Conservation (phyloP, 2,113 vertebrate species). For the Gambusia holbrooki region DNA sequence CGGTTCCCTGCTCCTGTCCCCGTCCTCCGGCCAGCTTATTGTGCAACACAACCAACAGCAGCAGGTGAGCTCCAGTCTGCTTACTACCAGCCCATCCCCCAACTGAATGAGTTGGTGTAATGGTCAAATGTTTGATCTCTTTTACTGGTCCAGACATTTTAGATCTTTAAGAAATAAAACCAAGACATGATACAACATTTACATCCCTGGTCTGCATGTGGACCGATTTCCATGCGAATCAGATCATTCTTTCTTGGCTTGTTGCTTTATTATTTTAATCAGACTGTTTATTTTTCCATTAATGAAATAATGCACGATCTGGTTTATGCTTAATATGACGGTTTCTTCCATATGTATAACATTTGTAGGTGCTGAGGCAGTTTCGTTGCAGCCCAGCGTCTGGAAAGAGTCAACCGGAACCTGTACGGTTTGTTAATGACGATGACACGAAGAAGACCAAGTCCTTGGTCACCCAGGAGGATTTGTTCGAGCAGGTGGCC, state of each 20-base stretch:
- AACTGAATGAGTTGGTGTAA: too few relatives aligned
- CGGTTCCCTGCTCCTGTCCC: constrained; percentile 5
- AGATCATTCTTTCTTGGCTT: too few relatives aligned
- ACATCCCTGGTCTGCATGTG: too few relatives aligned
- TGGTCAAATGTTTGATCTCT: too few relatives aligned
- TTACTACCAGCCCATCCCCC: too few relatives aligned
- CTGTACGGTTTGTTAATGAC: constrained; percentile 8
- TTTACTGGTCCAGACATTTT: too few relatives aligned
- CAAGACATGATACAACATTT: too few relatives aligned
- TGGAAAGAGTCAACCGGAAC: constrained; percentile 31
- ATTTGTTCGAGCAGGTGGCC: constrained; percentile 76
- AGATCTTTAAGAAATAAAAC: too few relatives aligned
- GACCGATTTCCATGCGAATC: too few relatives aligned
- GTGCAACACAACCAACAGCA: background rate
- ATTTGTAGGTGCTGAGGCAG: constrained; percentile 44
- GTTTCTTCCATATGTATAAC: background rate
- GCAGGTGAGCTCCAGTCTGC: constrained; percentile 48
- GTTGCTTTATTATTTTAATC: too few relatives aligned
- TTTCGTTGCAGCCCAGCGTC: constrained; percentile 52
- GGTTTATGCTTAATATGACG: background rate
- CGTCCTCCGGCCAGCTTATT: background rate
- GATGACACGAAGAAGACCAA: constrained; percentile 17
- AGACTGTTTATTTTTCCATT: too few relatives aligned
- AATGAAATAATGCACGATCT: background rate
- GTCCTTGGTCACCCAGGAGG: constrained; percentile 60